Evolutionary conservation across 2,113 vertebrate species (phyloP).

Genomic region (Rhinolophus ferrumequinum): DNA sequence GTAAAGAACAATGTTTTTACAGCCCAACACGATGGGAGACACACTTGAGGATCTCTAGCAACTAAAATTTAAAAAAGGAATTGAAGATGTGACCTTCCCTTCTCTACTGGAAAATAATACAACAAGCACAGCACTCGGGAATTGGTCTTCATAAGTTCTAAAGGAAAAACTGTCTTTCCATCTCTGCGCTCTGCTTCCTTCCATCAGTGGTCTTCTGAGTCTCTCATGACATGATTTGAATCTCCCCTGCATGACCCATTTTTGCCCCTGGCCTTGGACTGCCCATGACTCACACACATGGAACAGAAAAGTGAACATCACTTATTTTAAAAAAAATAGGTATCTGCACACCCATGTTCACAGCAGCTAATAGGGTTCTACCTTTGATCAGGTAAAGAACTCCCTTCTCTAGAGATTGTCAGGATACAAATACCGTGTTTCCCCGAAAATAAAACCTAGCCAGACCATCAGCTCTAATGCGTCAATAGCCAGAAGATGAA

Average conservation of each 20-base stretch:
- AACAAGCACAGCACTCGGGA: neutral
- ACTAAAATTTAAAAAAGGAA: constrained; percentile 33
- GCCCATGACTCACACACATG: neutral
- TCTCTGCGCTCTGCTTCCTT: neutral
- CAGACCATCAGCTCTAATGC: neutral
- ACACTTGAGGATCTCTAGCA: neutral
- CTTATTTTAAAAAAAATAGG: neutral
- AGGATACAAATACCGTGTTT: neutral
- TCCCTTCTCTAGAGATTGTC: neutral
- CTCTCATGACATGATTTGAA: neutral
- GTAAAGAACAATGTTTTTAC: constrained; percentile 61
- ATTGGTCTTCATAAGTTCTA: neutral
- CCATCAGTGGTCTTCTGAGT: neutral
- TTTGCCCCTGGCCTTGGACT: neutral
- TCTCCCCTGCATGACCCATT: neutral
- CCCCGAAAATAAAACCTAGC: too few relatives aligned
- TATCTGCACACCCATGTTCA: neutral
- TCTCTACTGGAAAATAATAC: constrained; percentile 25
- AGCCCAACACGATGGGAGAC: neutral
- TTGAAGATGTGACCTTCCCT: neutral
- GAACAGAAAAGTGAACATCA: neutral
- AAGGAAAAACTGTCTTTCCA: neutral
- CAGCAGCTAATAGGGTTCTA: neutral
- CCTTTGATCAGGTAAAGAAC: neutral
- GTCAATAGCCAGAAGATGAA: neutral